These are phyloP conservation scores for Hylia prasina DNA, from an alignment of 2,113 vertebrate genomes.

Conservation along the genomic window DNA sequence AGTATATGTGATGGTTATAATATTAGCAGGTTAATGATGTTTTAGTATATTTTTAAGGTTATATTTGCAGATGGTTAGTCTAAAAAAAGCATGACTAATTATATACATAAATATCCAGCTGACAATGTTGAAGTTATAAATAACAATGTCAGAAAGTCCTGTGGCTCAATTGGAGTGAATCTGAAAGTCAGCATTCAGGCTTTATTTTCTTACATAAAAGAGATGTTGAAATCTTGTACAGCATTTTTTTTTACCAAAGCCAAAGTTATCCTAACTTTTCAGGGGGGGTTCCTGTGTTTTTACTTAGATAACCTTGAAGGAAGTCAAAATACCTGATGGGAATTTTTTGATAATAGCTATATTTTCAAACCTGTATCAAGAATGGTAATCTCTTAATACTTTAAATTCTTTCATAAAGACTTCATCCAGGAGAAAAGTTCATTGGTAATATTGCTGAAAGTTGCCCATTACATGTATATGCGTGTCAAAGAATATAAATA, in stretches of 20 bases:
- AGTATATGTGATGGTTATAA: background rate
- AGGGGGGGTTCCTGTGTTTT: background rate
- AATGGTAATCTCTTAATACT: background rate
- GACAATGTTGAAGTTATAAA: conserved; percentile 3
- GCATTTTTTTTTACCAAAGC: background rate
- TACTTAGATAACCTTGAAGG: conserved; percentile 1
- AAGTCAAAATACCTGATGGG: background rate
- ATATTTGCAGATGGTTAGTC: background rate
- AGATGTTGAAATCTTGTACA: background rate
- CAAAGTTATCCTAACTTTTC: background rate
- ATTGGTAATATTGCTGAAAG: background rate
- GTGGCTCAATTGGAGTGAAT: conserved; percentile 16
- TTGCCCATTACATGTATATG: background rate
- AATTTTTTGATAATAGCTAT: background rate
- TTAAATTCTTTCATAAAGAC: background rate
- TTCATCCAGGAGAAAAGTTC: background rate
- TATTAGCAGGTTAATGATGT: background rate
- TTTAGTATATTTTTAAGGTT: conserved; percentile 1
- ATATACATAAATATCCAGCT: background rate
- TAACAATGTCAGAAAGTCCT: background rate
- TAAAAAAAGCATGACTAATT: conserved; percentile 12
- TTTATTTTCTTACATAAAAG: conserved; percentile 13
- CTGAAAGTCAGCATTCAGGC: conserved; percentile 14
- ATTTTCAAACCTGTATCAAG: background rate
- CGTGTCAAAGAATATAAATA: background rate